These are phyloP conservation scores for Microcebus ravelobensis DNA, from an alignment of 2,113 vertebrate species.

Conservation along the genomic window DNA sequence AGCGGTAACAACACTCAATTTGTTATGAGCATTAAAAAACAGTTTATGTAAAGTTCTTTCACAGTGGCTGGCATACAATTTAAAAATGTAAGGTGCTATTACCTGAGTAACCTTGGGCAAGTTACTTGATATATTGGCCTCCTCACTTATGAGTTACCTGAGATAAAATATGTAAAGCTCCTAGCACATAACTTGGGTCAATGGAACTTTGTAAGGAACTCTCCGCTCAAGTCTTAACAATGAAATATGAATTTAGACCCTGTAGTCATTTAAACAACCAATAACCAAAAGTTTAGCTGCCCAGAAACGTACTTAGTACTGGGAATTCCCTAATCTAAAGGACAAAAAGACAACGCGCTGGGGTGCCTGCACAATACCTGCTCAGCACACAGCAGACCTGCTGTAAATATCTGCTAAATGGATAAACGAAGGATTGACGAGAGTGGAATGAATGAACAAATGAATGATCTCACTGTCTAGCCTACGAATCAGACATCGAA, in stretches of 20 bases:
- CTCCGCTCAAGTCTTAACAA: neutral
- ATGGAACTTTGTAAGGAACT: neutral
- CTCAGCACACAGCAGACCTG: neutral
- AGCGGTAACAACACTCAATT: neutral
- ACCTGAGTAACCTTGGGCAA: neutral
- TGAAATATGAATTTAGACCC: constrained; percentile 29
- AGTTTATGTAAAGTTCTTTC: neutral
- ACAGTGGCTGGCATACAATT: neutral
- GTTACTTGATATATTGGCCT: neutral
- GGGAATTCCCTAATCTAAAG: neutral
- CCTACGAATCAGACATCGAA: neutral
- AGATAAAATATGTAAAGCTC: neutral
- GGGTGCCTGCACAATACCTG: neutral
- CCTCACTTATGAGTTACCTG: neutral
- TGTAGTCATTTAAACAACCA: neutral
- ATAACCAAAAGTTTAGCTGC: constrained; percentile 33
- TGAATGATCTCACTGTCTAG: neutral
- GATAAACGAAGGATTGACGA: neutral
- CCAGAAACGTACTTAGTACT: neutral
- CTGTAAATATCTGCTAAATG: neutral
- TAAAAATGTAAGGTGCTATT: neutral
- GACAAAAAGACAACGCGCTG: constrained; percentile 7
- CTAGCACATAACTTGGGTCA: neutral
- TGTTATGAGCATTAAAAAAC: neutral
- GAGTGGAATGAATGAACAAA: neutral